phyloP scores from a whole-genome alignment of 2,888 invertebrate genomes.

The Eudasyphora cyanicolor region DNA sequence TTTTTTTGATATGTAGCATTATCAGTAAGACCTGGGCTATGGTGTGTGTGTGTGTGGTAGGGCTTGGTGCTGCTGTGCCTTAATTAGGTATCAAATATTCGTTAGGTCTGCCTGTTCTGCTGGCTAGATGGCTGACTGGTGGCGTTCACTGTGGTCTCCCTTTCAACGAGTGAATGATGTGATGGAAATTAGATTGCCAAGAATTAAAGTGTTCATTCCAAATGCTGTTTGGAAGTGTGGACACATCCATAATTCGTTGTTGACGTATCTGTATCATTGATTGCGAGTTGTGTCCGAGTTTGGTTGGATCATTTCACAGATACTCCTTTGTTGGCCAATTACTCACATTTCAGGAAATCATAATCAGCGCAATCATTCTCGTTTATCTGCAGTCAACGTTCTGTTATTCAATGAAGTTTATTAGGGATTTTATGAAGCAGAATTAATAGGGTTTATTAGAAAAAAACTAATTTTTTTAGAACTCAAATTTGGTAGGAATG shows the following conservation, averaged over 20 bases:
- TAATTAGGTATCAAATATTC: conserved; percentile 30
- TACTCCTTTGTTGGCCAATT: background rate
- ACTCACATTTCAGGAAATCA: background rate
- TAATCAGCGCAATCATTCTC: background rate
- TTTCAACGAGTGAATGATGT: conserved; percentile 25
- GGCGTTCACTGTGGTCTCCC: background rate
- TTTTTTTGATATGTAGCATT: background rate
- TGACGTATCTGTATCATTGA: conserved; percentile 18
- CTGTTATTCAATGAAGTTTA: background rate
- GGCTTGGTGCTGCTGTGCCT: background rate
- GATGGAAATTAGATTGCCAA: conserved; percentile 26
- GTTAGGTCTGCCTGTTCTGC: background rate
- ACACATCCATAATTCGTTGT: conserved; percentile 13
- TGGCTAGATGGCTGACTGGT: background rate
- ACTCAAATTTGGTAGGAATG: too few species aligned
- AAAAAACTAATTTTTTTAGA: too few species aligned
- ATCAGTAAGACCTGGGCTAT: conserved; percentile 2
- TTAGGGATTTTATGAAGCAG: background rate
- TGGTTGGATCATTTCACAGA: background rate
- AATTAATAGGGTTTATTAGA: too few species aligned
- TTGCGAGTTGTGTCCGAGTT: background rate
- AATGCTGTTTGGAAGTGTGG: background rate
- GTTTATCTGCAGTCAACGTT: too few species aligned
- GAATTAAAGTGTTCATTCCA: background rate
- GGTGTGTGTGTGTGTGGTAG: background rate